Percentiles rank a stretch among this genome's conserved stretches.
Conservation (phyloP, 1,140 invertebrate genomes). For the Dinoponera quadriceps region DNA sequence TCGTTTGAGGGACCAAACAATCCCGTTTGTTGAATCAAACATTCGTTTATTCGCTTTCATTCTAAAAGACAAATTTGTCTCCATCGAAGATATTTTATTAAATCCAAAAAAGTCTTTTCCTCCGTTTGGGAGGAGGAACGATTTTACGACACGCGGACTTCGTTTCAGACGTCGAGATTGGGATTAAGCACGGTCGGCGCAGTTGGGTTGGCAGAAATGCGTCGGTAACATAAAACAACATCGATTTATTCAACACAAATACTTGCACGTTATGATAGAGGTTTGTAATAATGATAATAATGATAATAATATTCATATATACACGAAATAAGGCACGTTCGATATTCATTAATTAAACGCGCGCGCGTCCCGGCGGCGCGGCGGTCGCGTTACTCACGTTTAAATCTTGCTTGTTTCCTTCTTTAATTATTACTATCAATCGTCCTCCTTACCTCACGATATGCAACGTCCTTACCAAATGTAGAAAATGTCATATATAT, state of each 20-base stretch:
- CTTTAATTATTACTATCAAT: conserved; percentile 49
- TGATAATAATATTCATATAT: conserved; percentile 81
- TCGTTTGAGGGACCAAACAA: no score
- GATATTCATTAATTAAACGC: conserved; percentile 82
- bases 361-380: conserved; percentile 64
- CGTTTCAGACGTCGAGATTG: not conserved
- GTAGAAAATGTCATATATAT: conserved; percentile 81
- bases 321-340: conserved; percentile 85
- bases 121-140: no score
- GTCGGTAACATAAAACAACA: conserved; percentile 84
- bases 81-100: no score
- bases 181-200: not conserved
- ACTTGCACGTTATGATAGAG: conserved; percentile 82
- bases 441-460: conserved; percentile 74
- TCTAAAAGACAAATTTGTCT: no score
- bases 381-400: conserved; percentile 70
- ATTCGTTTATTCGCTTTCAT: no score
- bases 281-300: conserved; percentile 81
- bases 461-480: conserved; percentile 82
- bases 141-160: not conserved
- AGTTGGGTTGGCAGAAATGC: conserved; percentile 31
- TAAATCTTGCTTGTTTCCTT: not conserved
- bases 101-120: no score
- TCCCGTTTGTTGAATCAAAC: no score
- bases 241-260: conserved; percentile 85